Base-by-base conservation (phyloP, 1,140 invertebrate species). In the Caerostris darwini region DNA sequence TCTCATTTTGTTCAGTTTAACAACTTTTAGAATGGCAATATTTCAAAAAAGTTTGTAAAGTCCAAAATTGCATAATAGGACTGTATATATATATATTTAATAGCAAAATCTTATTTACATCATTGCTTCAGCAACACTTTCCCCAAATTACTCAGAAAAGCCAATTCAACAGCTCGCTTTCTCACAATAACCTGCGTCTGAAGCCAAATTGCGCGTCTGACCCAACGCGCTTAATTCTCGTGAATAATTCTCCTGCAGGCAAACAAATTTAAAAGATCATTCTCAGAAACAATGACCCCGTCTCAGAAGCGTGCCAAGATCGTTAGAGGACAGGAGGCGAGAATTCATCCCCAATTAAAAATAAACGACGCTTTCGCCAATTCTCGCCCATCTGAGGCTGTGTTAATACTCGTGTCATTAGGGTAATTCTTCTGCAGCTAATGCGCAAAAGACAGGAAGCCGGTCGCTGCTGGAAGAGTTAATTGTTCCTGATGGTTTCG, bases 391-490 rank as follows among this genome's bases (percentile, higher is more conserved):
- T 77, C 69, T 50, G 61, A 53, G 69, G 3, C 5, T 50, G 8
- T 10, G 69, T 77, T 77, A 77, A 77, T 77, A 50, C 69, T 77
- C 69, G 69, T 77, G 12, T 77, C 69, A 77, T 77, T 77, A 77
- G 34, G 69, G 69, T 77, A 34, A 34, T 77, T 34, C 34, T 77
- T 77, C 17, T 67, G 69, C 34, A 77, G 69, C 50, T 77, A 77
- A 77, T 77, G 34, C 19, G 19, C 34, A 14, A 14, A 14, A 34
- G 34, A 77, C 69, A 77, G 69, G 69, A 77, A 77, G 19, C 69
- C 34, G 69, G 34, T 34, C 69, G 19, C 3, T 34, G 19, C 34
- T 34, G 34, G 34, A 34, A 34, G 69, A 34, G 69, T 50, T 77
- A 77, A 77, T 77, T 77, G 69, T 10, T 53, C 19, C 7, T 77